Conservation (phyloP, 2,888 invertebrate genomes). For the Papilio protenor region DNA sequence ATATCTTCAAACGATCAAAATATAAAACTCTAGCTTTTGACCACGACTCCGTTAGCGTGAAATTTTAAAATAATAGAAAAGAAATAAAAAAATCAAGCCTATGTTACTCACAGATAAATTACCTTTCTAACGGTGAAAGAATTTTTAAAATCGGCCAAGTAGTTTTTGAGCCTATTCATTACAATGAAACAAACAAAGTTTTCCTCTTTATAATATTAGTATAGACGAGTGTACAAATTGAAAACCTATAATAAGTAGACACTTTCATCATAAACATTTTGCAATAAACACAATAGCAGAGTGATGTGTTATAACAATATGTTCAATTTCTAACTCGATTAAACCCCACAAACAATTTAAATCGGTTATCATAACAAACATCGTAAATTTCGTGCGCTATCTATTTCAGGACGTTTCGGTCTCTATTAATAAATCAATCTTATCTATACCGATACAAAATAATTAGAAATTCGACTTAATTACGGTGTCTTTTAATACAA, state of each 20-base stretch:
- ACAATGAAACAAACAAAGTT: no score
- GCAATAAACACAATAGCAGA: constrained; percentile 53
- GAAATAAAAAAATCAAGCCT: no score
- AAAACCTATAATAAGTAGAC: background rate
- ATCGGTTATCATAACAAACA: constrained; percentile 68
- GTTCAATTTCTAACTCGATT: constrained; percentile 51
- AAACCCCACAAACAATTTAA: constrained; percentile 66
- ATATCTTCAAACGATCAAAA: background rate
- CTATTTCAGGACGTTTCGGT: constrained; percentile 59
- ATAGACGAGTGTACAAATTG: background rate
- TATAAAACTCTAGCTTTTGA: no score
- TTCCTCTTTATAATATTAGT: no score
- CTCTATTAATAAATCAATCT: constrained; percentile 72
- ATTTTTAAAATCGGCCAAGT: no score
- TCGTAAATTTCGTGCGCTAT: constrained; percentile 73
- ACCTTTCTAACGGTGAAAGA: no score
- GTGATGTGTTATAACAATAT: constrained; percentile 53
- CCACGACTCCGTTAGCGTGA: no score
- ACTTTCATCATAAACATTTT: constrained; percentile 42
- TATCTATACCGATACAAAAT: constrained; percentile 76
- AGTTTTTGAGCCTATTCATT: no score
- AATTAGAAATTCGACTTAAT: constrained; percentile 77
- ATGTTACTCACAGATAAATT: no score
- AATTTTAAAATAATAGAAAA: no score
- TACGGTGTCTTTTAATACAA: constrained; percentile 60